Evolutionary conservation across 2,888 invertebrate genomes (phyloP), one percentile per base, ranked within the genome.

Genomic region (Julus scanicus): DNA sequence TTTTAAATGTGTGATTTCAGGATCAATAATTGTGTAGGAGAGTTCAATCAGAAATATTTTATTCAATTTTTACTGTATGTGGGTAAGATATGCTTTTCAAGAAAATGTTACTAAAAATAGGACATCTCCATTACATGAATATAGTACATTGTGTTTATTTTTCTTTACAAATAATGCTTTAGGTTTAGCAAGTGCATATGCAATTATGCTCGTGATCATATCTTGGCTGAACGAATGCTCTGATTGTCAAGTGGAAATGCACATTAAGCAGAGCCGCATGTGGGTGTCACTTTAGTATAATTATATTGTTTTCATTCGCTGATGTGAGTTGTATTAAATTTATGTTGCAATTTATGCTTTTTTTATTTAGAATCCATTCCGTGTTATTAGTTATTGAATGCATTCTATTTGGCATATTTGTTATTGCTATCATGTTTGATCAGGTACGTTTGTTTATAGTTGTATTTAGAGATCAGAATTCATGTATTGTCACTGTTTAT

Each of bases 21-120:
- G 96, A 97, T 97, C 86, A 98, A 98, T 92, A 98, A 98, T 92
- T 97, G 97, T 92, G 97, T 97, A 6, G 97, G 97, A 84, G 97
- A 97, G 92, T 94, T 95, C 91, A 97, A 98, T 93, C 97, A 97
- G 93, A 97, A 97, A 92, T 97, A 96, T 93, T 97, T 97, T 92
- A 94, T 97, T 90, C 96, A 97, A 91, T 97, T 97, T 93, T 93
- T 97, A 89, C 93, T 96, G 83, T 97, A 96, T 92, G 96, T 96
- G 89, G 96, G 95, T 88, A 92, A 94, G 85, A 92, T 49, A n/a
- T 86, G 11, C 49, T 17, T 13, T n/a, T n/a, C 3, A 63, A 87
- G 37, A 37, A 20, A 63, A 15, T 40, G 13, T 39, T 39, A n/a
- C 71, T 29, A n/a, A 1, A 71, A 71, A 29, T 29, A 71, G 71